phyloP scores from a whole-genome alignment of 2,113 vertebrate genomes.

The Sphaerodactylus townsendi region DNA sequence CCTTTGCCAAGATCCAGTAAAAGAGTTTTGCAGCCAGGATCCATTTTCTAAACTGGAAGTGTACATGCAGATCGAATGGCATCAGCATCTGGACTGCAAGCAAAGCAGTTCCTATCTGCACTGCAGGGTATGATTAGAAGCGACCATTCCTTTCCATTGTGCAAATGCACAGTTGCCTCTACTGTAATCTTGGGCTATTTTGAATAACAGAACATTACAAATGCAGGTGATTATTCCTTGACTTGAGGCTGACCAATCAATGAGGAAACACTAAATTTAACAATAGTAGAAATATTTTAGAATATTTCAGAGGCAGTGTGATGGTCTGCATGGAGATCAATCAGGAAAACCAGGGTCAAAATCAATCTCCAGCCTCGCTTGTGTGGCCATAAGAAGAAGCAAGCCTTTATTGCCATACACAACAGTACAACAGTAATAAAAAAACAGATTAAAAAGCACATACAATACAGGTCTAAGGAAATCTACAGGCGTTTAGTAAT shows the following conservation, averaged over 20 bases:
- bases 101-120: background rate
- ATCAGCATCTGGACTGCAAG: background rate
- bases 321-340: background rate
- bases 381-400: background rate
- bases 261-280: no score
- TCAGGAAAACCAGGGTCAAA: background rate
- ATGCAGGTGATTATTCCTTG: background rate
- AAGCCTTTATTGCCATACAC: no score
- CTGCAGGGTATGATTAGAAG: background rate
- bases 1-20: background rate
- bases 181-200: background rate
- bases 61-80: background rate
- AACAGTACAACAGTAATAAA: no score
- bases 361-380: background rate
- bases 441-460: no score
- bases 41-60: background rate
- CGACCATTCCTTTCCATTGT: background rate
- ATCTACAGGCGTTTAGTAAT: no score
- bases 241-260: no score
- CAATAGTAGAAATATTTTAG: no score
- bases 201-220: background rate
- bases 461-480: no score
- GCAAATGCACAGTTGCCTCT: background rate
- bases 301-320: background rate
- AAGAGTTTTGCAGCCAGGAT: background rate